Base-by-base conservation (phyloP, 2,888 invertebrate genomes). In the Standfussiana lucernea region DNA sequence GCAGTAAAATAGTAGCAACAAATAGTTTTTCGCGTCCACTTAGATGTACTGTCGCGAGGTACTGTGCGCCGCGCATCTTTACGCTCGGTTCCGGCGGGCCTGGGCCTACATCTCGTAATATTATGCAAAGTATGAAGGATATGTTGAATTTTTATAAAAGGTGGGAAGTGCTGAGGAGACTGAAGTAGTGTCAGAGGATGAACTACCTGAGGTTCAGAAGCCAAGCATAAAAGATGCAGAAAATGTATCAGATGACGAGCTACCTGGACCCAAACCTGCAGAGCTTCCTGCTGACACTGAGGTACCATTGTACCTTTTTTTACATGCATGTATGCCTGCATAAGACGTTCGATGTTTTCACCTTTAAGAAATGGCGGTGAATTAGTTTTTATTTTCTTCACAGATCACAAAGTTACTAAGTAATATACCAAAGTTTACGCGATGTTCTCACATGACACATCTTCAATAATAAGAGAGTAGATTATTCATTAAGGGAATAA, bases 171-270 rank as follows among this genome's bases (percentile, higher is more conserved):
- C 98, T 87, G 98, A 98, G 69, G 98, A 98, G 92, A 98, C 98
- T 1, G 98, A 98, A 95, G 98, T 98, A 75, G 98, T 98, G 62
- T 98, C 98, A 0, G 98, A 98, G 93, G 98, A 98, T 94, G 98
- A 98, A 93, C 91, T 98, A 45, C 98, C 98, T 0, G 97, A 96
- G 47, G 97, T 98, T 1, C 97, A 97, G 89, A 97, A 98, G 85
- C 98, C 98, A 13, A 98, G 98, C 95, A 97, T 98, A 61, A 98
- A 98, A 82, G 98, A 98, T 96, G 98, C 98, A 4, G 98, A 98
- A 93, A 98, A 98, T 94, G 98, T 98, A 0, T 98, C 98, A 5
- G 98, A 98, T 93, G 98, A 98, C 92, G 98, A 98, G 92, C 93
- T 98, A 40, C 98, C 98, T 1, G 98, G 98, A 0, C 98, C 98